Evolutionary conservation across 2,888 invertebrate species (phyloP), one percentile per base, ranked within the genome.

Genomic region (Ophioninae sp.): DNA sequence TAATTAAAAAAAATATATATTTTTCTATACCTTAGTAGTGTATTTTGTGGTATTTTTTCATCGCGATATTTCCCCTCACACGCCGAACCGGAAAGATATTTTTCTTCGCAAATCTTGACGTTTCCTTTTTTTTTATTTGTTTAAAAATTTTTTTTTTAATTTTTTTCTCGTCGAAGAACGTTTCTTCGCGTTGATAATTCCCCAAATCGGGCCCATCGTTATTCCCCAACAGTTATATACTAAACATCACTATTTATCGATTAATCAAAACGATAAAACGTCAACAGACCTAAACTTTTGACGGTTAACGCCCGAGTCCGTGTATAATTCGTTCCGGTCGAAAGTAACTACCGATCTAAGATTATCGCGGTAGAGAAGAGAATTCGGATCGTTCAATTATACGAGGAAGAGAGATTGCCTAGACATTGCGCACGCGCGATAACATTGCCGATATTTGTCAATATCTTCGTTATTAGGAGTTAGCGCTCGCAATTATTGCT

Each of bases 161-260:
- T 50, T 50, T 17, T 13, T 10, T 17, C 17, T 17, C 50, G 3
- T 10, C 17, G 5, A 50, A 50, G 17, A 50, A 13, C 50, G 50
- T 17, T 50, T 50, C 50, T 13, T 50, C 17, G 50, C 50, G 17
- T 5, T 17, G 13, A 50, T 50, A 13, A 17, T 7, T 0, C 2
- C 13, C 13, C 13, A 50, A 50, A 6, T 17, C 50, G 50, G 50
- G 17, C 50, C 13, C 13, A 17, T 50, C 50, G 6, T 50, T 50
- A 50, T 50, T 50, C 17, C 50, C 50, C 50, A 50, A 50, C 50
- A 50, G 17, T 30, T 64, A 23, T 64, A 64, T 64, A 64, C 17
- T 64, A 23, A 37, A 23, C 23, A 23, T 37, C 8, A 64, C 37
- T 64, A 21, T 23, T 23, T 7, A 23, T 23, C 21, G 30, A 50